phyloP scores from a whole-genome alignment of 2,113 vertebrate genomes.

The Platysteira castanea region DNA sequence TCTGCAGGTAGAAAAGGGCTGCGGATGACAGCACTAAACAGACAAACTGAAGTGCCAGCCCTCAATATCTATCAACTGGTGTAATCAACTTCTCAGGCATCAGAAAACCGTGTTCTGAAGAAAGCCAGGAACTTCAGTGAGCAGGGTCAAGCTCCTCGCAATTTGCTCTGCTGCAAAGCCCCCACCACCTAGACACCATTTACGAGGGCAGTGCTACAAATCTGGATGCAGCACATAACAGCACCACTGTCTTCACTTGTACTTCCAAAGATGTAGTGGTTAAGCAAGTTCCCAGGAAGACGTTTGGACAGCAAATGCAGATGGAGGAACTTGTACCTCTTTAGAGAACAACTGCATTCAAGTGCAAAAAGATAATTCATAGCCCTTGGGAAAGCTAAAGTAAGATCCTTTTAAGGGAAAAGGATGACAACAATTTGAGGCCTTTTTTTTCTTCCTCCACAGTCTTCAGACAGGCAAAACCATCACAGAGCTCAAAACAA shows the following conservation, averaged over 20 bases:
- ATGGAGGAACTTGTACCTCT: not conserved
- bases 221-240: not conserved
- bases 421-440: not conserved
- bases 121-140: not conserved
- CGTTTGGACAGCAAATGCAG: not conserved
- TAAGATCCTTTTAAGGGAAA: not conserved
- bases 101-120: not conserved
- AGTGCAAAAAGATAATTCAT: not conserved
- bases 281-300: not conserved
- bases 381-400: not conserved
- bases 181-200: not conserved
- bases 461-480: not conserved
- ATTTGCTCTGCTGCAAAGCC: not conserved
- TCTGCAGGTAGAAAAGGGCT: not conserved
- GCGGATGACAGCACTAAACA: not conserved
- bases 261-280: not conserved
- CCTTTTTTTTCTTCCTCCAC: not conserved
- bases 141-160: not conserved
- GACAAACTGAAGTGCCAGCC: not conserved
- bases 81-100: not conserved
- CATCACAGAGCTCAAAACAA: not conserved
- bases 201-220: not conserved
- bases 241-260: not conserved
- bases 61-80: not conserved
- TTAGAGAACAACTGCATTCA: not conserved